These are phyloP conservation scores for Pelosia muscerda DNA, from an alignment of 2,888 invertebrate species.

Conservation along the genomic window DNA sequence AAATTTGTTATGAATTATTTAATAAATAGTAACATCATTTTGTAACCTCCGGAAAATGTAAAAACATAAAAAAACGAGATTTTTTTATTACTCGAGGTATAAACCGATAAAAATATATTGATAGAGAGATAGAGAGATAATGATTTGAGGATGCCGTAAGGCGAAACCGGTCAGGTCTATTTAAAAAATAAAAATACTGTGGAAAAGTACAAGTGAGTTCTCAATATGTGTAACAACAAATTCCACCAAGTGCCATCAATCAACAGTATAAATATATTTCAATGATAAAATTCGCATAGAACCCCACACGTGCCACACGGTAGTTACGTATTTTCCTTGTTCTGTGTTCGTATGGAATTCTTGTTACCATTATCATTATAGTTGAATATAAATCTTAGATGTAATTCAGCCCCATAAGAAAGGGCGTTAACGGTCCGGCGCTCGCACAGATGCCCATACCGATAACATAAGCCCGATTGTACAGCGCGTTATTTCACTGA, in stretches of 20 bases:
- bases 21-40: too few species aligned
- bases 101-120: neutral
- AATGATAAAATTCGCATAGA: neutral
- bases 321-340: constrained; percentile 24
- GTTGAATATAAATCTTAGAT: constrained; percentile 49
- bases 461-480: constrained; percentile 59
- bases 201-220: too few species aligned
- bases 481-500: constrained; percentile 60
- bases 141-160: too few species aligned
- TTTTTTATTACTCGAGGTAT: neutral
- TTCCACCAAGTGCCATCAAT: too few species aligned
- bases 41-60: neutral
- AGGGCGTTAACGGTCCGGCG: constrained; percentile 58
- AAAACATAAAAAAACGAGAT: too few species aligned
- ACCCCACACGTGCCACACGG: constrained; percentile 4
- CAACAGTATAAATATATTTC: too few species aligned
- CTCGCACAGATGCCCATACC: constrained; percentile 49
- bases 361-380: constrained; percentile 46
- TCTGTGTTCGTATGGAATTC: constrained; percentile 31
- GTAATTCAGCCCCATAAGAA: constrained; percentile 55
- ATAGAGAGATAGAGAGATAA: too few species aligned
- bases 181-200: too few species aligned
- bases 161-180: too few species aligned
- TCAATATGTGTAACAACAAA: too few species aligned
- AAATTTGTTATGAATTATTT: neutral